Conservation (phyloP, 2,888 invertebrate genomes). For the Athalia rosae region DNA sequence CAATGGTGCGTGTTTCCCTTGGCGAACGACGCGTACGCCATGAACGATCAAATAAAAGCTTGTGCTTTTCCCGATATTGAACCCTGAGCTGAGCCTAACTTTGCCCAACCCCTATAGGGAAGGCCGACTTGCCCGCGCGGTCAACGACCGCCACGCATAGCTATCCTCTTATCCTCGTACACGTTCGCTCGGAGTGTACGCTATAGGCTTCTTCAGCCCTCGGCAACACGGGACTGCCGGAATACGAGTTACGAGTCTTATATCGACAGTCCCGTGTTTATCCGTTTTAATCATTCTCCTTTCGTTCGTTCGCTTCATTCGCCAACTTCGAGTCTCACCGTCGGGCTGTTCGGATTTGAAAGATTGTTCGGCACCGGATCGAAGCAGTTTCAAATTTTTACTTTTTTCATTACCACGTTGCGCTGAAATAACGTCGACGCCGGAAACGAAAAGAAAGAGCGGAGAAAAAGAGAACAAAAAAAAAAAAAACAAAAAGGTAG, state of each 20-base stretch:
- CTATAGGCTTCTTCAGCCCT: constrained; percentile 65
- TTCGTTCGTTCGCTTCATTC: not conserved
- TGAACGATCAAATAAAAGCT: constrained; percentile 68
- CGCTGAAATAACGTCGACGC: too few species aligned
- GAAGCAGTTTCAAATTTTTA: too few species aligned
- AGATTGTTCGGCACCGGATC: too few species aligned
- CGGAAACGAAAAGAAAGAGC: too few species aligned
- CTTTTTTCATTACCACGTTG: too few species aligned
- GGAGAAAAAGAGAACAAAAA: too few species aligned
- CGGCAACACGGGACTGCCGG: constrained; percentile 3
- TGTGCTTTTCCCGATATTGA: constrained; percentile 68
- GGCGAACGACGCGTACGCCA: not conserved
- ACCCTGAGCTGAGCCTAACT: constrained; percentile 71
- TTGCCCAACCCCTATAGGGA: constrained; percentile 67
- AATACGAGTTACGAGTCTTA: not conserved
- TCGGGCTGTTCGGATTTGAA: too few species aligned
- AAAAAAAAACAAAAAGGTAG: too few species aligned
- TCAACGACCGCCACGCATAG: constrained; percentile 69
- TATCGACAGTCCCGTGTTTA: not conserved
- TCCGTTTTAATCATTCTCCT: not conserved
- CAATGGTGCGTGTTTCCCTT: not conserved
- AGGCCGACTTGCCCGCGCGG: constrained; percentile 70
- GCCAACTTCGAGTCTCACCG: too few species aligned
- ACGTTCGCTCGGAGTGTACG: constrained; percentile 66
- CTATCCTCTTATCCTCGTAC: constrained; percentile 44